Evolutionary conservation across 1,140 invertebrate genomes (phyloP), one percentile per base, ranked within the genome.

Genomic region (Oncopodura yosiiana): DNA sequence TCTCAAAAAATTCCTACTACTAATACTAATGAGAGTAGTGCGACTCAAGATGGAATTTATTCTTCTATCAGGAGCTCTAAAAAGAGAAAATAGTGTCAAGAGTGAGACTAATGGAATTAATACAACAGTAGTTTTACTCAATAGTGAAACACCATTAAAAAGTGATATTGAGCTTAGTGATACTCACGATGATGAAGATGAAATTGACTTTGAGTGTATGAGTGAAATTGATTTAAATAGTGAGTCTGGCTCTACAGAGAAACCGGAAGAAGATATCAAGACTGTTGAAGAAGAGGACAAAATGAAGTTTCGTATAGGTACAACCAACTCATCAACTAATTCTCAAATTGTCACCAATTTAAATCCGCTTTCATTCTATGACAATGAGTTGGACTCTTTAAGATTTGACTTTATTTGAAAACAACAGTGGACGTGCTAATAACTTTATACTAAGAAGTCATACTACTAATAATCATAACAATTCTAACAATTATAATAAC

Each of bases 341-440:
- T 14, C 32, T 37, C 2, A 23, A 30, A 0, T 21, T 26, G 1
- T 49, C 9, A 12, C 32, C 46, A 0, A 12, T 46, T 27, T 8
- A 27, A 18, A 3, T 42, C 41, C 5, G 23, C 6, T 3, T 42
- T 5, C 26, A 3, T 8, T 21, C 19, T 14, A 60, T 11, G 64
- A 66, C 12, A 65, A 65, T 37, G 65, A 66, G 42, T 53, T 66
- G 16, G 64, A 63, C 42, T 60, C 60, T 42, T 58, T 66, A n/a
- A 39, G 65, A 66, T 58, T 55, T 66, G 34, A 57, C 63, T 8
- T 44, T 66, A 19, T 66, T 66, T 53, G 65, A 66, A 43, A 51
- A 49, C 6, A 19, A 30, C 19, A 49, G 49, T 29, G 6, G 38
- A 36, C 21, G n/a, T n/a, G n/a, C n/a, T n/a, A n/a, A n/a, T n/a